These are phyloP conservation scores for Torymus auratus DNA, from an alignment of 2,888 invertebrate genomes.

Conservation along the genomic window DNA sequence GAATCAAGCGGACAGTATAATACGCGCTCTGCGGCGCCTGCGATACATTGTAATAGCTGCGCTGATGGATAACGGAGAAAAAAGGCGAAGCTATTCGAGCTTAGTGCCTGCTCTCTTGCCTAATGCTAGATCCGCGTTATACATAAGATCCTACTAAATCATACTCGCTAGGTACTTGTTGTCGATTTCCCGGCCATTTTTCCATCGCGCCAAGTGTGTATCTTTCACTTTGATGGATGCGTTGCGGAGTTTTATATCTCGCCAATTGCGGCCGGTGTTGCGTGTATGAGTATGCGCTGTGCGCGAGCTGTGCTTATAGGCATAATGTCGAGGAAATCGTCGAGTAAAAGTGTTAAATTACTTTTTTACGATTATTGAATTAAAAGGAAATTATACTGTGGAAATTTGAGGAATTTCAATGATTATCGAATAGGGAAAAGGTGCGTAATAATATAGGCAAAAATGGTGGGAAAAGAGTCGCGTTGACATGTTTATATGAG, in stretches of 20 bases:
- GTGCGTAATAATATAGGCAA: not conserved
- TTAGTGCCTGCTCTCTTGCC: not conserved
- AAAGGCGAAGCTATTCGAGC: slow-evolving; percentile 27
- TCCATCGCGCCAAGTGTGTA: slow-evolving; percentile 7
- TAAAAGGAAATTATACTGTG: too few species aligned
- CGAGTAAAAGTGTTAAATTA: too few species aligned
- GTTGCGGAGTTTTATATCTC: slow-evolving; percentile 30
- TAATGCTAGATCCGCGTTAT: slow-evolving; percentile 18
- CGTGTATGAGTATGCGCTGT: too few species aligned
- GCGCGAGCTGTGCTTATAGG: too few species aligned
- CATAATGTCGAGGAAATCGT: too few species aligned
- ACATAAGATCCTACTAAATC: slow-evolving; percentile 36
- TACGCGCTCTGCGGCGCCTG: slow-evolving; percentile 46
- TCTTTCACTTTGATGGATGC: slow-evolving; percentile 52
- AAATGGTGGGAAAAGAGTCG: not conserved
- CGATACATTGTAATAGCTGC: slow-evolving; percentile 64
- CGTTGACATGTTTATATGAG: not conserved
- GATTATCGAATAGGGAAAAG: too few species aligned
- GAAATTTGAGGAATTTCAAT: too few species aligned
- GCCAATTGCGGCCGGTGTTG: not conserved
- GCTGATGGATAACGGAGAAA: slow-evolving; percentile 13
- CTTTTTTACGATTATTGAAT: too few species aligned
- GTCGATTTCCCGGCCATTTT: slow-evolving; percentile 38
- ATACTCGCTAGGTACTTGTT: slow-evolving; percentile 17
- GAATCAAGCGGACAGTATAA: slow-evolving; percentile 72